Conservation (phyloP, 2,113 vertebrate genomes). For the Gnathonemus longibarbis region DNA sequence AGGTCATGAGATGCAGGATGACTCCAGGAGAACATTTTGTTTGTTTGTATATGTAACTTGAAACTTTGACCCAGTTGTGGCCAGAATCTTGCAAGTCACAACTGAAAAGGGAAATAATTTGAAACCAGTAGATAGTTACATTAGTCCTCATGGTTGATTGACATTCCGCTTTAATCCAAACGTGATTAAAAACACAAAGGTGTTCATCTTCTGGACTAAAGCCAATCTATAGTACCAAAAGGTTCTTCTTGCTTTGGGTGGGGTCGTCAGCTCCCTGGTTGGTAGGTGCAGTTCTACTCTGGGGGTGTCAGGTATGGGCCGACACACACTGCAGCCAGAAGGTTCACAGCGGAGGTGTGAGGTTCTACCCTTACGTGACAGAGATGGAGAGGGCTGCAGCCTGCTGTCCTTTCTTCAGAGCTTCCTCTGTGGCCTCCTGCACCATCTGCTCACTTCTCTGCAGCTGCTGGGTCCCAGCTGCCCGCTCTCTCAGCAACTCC, state of each 20-base stretch:
- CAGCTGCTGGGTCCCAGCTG: conserved; percentile 57
- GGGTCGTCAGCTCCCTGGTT: background rate
- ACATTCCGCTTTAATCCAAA: background rate
- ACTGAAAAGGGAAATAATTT: background rate
- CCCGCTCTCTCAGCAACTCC: conserved; percentile 71
- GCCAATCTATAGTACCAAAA: background rate
- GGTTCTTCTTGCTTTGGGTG: background rate
- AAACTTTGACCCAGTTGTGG: background rate
- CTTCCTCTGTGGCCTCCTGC: conserved; percentile 49
- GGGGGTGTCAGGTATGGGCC: background rate
- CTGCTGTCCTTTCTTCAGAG: conserved; percentile 57
- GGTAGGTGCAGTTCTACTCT: background rate
- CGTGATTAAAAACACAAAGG: background rate
- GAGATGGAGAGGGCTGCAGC: conserved; percentile 60
- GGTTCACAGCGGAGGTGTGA: background rate
- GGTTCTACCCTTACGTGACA: conserved; percentile 57
- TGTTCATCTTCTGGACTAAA: background rate
- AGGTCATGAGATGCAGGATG: background rate
- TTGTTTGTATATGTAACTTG: background rate
- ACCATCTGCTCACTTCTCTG: conserved; percentile 61
- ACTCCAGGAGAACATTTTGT: background rate
- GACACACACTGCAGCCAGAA: background rate
- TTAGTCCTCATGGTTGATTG: background rate
- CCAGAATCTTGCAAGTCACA: background rate
- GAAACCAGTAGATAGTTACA: background rate